These are phyloP conservation scores for Leucophenga varia DNA, from an alignment of 1,140 invertebrate species.

Conservation along the genomic window DNA sequence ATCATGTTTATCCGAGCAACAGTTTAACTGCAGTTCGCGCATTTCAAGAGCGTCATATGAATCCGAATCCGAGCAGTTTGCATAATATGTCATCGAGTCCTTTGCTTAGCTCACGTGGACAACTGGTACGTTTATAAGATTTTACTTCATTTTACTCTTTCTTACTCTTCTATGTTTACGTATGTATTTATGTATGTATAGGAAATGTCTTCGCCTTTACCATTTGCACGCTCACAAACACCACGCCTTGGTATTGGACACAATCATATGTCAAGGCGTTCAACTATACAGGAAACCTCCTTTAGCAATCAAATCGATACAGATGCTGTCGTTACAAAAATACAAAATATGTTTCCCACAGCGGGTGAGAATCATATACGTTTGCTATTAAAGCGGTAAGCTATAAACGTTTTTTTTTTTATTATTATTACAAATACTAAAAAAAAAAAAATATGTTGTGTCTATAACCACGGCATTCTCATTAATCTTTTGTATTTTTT, in stretches of 20 bases:
- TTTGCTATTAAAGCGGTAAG: slow-evolving; percentile 84
- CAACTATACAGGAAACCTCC: slow-evolving; percentile 68
- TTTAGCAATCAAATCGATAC: slow-evolving; percentile 65
- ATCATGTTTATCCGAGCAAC: slow-evolving; percentile 54
- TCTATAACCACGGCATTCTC: slow-evolving; percentile 1
- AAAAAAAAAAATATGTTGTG: not conserved
- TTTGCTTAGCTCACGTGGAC: slow-evolving; percentile 39
- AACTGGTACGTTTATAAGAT: slow-evolving; percentile 30
- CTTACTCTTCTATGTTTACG: not conserved
- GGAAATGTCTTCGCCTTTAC: slow-evolving; percentile 54
- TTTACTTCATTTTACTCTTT: slow-evolving; percentile 2
- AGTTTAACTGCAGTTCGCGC: slow-evolving; percentile 50
- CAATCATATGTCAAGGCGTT: slow-evolving; percentile 58
- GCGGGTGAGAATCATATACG: slow-evolving; percentile 86
- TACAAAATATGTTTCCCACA: slow-evolving; percentile 88
- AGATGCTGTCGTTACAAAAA: slow-evolving; percentile 75
- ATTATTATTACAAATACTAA: not conserved
- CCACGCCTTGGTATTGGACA: slow-evolving; percentile 51
- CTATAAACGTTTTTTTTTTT: slow-evolving; percentile 1
- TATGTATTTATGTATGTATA: no score
- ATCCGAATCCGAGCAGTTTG: slow-evolving; percentile 33
- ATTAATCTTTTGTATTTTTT: slow-evolving; percentile 11
- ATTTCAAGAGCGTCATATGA: slow-evolving; percentile 40
- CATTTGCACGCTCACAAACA: slow-evolving; percentile 53
- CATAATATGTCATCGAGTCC: slow-evolving; percentile 54